Base-by-base conservation (phyloP, 2,888 invertebrate species). In the Drosophila lacicola region DNA sequence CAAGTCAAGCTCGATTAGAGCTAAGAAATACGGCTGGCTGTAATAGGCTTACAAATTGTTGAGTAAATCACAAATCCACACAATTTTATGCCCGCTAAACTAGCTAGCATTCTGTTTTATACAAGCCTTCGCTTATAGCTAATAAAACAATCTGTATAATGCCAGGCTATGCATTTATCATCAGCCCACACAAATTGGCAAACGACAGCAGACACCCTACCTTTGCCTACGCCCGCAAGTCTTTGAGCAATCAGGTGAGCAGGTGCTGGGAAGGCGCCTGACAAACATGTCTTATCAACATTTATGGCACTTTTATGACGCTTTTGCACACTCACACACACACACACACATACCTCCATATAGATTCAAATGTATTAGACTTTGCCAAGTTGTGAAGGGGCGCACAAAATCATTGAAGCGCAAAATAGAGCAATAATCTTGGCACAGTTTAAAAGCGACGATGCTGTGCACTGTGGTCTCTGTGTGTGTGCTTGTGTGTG, bases 231-330 rank as follows among this genome's bases (percentile, higher is more conserved):
- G 33, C 41, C 17, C 37, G 8, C 14, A 14, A 6, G n/a, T 21
- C 70, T 62, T 55, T 65, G 57, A 46, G 45, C 66, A 77, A 78
- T 70, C 74, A 78, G 37, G 70, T 19, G 36, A 58, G 54, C 67
- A 67, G 76, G 57, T 76, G 70, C 45, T 54, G 58, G 10, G 44
- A 61, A 57, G 44, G 42, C 53, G 63, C 41, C 50, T 69, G 70
- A 77, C 70, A 83, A 76, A 86, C 87, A 80, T 84, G 87, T 63
- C 84, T 86, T 83, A 83, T 83, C 87, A 83, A 80, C 87, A 78
- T 83, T 83, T 86, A 86, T 83, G 84, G 56, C 80, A 78, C 72
- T 77, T 86, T 83, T 79, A 83, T 72, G 70, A 45, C 65, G 29
- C 56, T 8, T 54, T 17, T 50, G 14, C 57, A 14, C 44, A 29